Base-by-base conservation (phyloP, 2,888 invertebrate species). In the Trichopoda pennipes region DNA sequence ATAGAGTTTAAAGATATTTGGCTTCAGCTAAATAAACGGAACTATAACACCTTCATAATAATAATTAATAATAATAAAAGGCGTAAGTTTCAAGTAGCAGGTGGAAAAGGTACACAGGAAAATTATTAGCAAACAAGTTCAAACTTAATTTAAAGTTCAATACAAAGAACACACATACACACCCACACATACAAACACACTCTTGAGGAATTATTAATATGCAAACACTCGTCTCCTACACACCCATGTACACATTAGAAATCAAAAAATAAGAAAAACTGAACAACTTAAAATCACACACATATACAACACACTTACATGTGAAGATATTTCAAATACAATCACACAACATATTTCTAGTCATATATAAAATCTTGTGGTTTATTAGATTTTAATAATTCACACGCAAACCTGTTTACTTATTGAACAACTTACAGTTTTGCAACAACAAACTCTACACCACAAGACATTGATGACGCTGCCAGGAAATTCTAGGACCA, bases 371-470 rank as follows among this genome's bases (percentile, higher is more conserved):
- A 89, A 89, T 89, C 87, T 88, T 89, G 89, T 89, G 90, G 89
- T 90, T 89, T 89, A 89, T 89, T 89, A 90, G 89, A 89, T 89
- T 90, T 89, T 89, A 89, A 89, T 89, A 89, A 89, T 89, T 89
- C 89, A 89, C 89, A 89, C 88, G 88, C 86, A 85, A 87, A 55
- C 84, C 82, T 76, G 49, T 68, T 56, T 72, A 49, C 38, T 51
- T 58, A 81, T 81, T 84, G 80, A 78, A 73, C 61, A 70, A 56
- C 42, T 17, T 61, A 35, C 21, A 21, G 58, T 23, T 49, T 42
- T 21, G 6, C 1, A 28, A 14, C 21, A 42, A 32, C 10, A 32
- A 60, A 64, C 49, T 49, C 17, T 32, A 8, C 1, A 56, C 49
- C 55, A 47, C 42, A 79, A 66, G 64, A 79, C 66, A 79, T 66